Conservation (phyloP, 2,113 vertebrate species). For the Neogobius melanostomus region DNA sequence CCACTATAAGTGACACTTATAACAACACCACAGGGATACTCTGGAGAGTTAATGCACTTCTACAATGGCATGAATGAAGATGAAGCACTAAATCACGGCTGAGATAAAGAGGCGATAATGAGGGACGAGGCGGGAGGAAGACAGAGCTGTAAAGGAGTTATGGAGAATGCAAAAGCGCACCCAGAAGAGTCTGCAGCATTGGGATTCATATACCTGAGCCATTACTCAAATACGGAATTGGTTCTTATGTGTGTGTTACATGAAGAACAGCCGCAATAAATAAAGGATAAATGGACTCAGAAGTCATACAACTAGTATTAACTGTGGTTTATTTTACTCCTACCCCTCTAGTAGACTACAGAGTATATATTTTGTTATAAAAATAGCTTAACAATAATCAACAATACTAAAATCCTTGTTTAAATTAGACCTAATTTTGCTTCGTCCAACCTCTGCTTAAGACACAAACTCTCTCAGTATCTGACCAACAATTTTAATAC, state of each 20-base stretch:
- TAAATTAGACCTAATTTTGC: too few species aligned
- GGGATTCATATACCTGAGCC: neutral
- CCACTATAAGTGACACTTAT: constrained; percentile 20
- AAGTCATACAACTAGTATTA: too few species aligned
- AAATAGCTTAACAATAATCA: too few species aligned
- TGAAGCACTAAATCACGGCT: constrained; percentile 22
- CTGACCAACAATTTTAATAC: neutral
- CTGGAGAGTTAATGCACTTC: constrained; percentile 2
- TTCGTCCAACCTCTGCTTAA: too few species aligned
- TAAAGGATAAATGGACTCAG: too few species aligned
- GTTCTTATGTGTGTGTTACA: too few species aligned
- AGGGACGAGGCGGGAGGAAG: constrained; percentile 14
- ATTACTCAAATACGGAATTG: neutral
- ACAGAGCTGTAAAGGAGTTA: constrained; percentile 1
- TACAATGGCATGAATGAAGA: constrained; percentile 25
- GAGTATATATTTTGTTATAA: too few species aligned
- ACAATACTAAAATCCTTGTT: too few species aligned
- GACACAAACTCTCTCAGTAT: too few species aligned
- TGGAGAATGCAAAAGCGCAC: constrained; percentile 28
- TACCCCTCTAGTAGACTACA: too few species aligned
- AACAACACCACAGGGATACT: neutral
- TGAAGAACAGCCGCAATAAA: too few species aligned
- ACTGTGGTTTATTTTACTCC: too few species aligned
- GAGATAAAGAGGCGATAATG: constrained; percentile 19
- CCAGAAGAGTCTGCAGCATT: constrained; percentile 38